Evolutionary conservation across 2,888 invertebrate species (phyloP).

Genomic region (Trypoxylon attenuatum): DNA sequence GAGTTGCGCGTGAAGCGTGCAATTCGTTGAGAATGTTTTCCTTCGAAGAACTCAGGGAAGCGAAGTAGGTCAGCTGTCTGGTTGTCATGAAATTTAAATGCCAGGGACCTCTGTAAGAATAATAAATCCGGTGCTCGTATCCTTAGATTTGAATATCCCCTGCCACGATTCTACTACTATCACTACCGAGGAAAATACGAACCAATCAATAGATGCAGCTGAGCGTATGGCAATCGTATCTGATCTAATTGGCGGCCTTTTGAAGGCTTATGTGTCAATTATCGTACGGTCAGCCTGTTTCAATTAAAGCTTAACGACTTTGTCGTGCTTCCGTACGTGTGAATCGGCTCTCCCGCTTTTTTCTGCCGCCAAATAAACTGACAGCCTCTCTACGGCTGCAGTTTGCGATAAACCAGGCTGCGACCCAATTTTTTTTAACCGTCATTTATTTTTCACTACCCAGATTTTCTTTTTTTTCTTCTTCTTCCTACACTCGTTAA

Average conservation of each 20-base stretch:
- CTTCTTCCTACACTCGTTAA: too few species aligned
- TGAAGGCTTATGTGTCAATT: conserved; percentile 46
- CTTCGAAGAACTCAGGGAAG: too few species aligned
- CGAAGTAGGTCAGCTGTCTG: neutral
- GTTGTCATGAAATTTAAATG: conserved; percentile 31
- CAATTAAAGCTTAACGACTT: conserved; percentile 37
- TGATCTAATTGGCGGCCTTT: conserved; percentile 47
- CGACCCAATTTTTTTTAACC: conserved; percentile 8
- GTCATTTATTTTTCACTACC: too few species aligned
- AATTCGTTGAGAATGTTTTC: too few species aligned
- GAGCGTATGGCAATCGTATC: conserved; percentile 42
- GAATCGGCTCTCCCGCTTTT: conserved; percentile 23
- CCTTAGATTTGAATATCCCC: too few species aligned
- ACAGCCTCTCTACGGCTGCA: neutral
- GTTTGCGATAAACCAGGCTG: conserved; percentile 4
- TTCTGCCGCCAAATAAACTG: conserved; percentile 19
- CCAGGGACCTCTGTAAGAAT: too few species aligned
- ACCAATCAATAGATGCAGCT: conserved; percentile 43
- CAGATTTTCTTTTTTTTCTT: too few species aligned
- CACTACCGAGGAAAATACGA: conserved; percentile 28
- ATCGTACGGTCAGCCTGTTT: conserved; percentile 42
- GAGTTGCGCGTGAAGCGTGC: too few species aligned
- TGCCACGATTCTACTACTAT: too few species aligned
- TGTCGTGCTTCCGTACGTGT: conserved; percentile 20
- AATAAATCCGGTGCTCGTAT: too few species aligned